Conservation (phyloP, 1,140 invertebrate species). For the Fopius arisanus region DNA sequence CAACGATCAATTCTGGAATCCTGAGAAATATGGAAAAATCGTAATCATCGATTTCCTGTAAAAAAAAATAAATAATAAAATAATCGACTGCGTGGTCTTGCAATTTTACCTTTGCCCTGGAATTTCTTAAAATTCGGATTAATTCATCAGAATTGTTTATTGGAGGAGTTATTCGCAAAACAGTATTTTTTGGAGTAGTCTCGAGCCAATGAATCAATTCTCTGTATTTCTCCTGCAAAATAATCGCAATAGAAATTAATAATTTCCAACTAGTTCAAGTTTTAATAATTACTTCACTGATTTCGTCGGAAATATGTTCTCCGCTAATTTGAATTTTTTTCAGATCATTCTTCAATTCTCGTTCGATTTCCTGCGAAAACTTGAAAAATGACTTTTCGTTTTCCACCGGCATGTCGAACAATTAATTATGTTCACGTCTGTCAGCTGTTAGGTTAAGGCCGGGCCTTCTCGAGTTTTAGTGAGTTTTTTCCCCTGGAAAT, state of each 20-base stretch:
- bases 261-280: background rate
- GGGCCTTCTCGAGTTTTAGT: too few relatives aligned
- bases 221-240: constrained; percentile 46
- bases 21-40: constrained; percentile 87
- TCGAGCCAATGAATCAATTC: constrained; percentile 68
- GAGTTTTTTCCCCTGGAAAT: too few relatives aligned
- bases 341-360: background rate
- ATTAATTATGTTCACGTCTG: background rate
- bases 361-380: background rate
- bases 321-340: background rate
- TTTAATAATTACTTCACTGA: background rate
- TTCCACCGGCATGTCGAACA: background rate
- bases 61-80: background rate
- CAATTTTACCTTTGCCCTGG: constrained; percentile 23
- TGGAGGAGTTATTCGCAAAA: constrained; percentile 69
- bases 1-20: constrained; percentile 66
- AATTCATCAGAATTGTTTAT: constrained; percentile 37
- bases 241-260: background rate
- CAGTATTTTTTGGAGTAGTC: constrained; percentile 68
- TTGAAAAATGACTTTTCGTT: background rate
- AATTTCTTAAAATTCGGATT: constrained; percentile 34
- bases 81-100: constrained; percentile 3
- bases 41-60: constrained; percentile 43
- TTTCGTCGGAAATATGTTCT: background rate
- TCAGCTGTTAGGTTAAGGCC: background rate